phyloP scores from a whole-genome alignment of 1,140 invertebrate genomes.

The Caenorhabditis briggsae region DNA sequence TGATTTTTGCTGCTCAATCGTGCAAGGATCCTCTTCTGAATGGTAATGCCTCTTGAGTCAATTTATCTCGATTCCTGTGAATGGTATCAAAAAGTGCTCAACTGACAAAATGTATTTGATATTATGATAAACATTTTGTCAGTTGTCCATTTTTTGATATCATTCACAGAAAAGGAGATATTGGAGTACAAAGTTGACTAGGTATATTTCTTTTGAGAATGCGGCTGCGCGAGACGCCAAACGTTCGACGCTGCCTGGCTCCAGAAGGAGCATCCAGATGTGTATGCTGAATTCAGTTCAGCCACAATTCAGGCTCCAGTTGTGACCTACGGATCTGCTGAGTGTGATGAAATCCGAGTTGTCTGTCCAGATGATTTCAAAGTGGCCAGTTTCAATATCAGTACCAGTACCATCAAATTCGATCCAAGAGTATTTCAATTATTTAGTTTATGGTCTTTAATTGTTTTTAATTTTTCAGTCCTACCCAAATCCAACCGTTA shows the following conservation, averaged over 20 bases:
- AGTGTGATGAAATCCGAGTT: neutral
- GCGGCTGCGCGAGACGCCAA: neutral
- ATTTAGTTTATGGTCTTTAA: neutral
- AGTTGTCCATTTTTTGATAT: too few species aligned
- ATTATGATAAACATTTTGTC: too few species aligned
- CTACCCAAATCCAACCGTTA: neutral
- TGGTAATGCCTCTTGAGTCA: neutral
- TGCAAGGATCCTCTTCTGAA: neutral
- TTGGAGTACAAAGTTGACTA: neutral
- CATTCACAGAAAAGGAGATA: too few species aligned
- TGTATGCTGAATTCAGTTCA: neutral
- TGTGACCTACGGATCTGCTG: neutral
- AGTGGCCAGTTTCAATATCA: neutral
- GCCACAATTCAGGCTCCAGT: neutral
- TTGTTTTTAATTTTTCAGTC: neutral
- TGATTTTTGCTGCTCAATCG: neutral
- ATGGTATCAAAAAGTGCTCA: too few species aligned
- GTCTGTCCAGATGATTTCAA: neutral
- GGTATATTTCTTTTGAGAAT: neutral
- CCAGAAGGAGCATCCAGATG: neutral
- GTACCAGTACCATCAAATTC: neutral
- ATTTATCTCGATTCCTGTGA: neutral
- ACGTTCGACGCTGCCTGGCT: neutral
- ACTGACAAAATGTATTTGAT: too few species aligned
- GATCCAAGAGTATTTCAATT: neutral